Evolutionary conservation across 2,797 vertebrate genomes (phyloP).

Genomic region (Jordanella pulchra): DNA sequence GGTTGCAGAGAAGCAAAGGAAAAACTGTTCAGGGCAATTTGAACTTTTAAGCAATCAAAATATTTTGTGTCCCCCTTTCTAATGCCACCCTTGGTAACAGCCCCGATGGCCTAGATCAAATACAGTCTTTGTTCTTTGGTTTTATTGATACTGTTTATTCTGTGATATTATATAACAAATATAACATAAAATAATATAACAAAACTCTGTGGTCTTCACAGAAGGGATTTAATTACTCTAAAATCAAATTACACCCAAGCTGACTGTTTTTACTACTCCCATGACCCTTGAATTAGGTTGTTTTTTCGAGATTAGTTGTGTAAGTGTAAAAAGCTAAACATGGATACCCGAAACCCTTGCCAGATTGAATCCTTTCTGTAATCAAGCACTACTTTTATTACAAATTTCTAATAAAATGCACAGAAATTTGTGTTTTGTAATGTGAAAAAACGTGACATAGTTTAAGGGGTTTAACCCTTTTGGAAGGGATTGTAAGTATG

Average conservation of each 20-base stretch:
- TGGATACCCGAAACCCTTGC: background rate
- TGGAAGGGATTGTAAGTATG: background rate
- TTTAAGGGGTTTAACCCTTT: background rate
- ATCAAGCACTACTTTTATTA: background rate
- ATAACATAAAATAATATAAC: too few species aligned
- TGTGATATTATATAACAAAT: background rate
- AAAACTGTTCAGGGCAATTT: background rate
- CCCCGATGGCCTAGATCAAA: background rate
- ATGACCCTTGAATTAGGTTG: background rate
- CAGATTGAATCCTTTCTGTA: background rate
- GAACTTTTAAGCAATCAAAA: background rate
- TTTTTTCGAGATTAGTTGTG: background rate
- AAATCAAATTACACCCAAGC: background rate
- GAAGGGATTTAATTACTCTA: background rate
- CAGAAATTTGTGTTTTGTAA: background rate
- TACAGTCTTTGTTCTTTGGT: background rate
- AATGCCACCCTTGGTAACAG: background rate
- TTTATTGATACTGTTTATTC: background rate
- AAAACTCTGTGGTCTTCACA: background rate
- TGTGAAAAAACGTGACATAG: background rate
- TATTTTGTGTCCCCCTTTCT: background rate
- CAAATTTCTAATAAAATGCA: background rate
- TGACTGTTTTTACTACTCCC: background rate
- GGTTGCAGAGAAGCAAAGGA: background rate
- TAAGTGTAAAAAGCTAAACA: background rate